A percentile compares a stretch with the other conserved stretches of the same genome.
Evolutionary conservation across 2,888 invertebrate genomes (phyloP).

Genomic region (Erebia epiphron): DNA sequence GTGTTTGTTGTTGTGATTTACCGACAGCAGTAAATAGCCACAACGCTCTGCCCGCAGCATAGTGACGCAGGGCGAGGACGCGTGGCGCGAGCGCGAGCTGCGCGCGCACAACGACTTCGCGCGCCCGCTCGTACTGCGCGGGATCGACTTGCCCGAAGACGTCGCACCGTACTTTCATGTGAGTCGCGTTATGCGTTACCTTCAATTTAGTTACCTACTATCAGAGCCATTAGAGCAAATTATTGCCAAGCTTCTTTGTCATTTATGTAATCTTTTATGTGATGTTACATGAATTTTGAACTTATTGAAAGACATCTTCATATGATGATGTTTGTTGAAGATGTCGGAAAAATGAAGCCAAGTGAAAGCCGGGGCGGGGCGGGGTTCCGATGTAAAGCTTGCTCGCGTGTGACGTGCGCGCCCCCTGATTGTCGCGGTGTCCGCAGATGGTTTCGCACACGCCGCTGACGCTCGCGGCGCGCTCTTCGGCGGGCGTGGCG

Average conservation of each 20-base stretch:
- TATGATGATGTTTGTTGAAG: too few relatives aligned
- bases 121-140: constrained; percentile 51
- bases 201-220: not conserved
- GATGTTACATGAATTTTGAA: too few relatives aligned
- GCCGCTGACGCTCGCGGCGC: constrained; percentile 47
- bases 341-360: too few relatives aligned
- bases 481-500: constrained; percentile 42
- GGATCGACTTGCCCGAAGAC: constrained; percentile 49
- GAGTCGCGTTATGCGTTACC: constrained; percentile 34
- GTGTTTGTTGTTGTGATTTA: too few relatives aligned
- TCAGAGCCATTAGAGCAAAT: too few relatives aligned
- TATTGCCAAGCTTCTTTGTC: too few relatives aligned
- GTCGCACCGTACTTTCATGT: constrained; percentile 56
- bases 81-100: constrained; percentile 49
- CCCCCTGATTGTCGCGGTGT: not conserved
- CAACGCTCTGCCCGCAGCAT: constrained; percentile 49
- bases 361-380: too few relatives aligned
- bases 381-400: too few relatives aligned
- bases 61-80: constrained; percentile 52
- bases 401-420: too few relatives aligned
- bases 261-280: too few relatives aligned
- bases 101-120: constrained; percentile 61
- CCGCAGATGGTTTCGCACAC: constrained; percentile 47
- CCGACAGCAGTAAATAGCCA: too few relatives aligned
- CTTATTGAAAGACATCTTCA: too few relatives aligned